phyloP scores from a whole-genome alignment of 2,888 invertebrate species.

The Drosophila kuntzei region DNA sequence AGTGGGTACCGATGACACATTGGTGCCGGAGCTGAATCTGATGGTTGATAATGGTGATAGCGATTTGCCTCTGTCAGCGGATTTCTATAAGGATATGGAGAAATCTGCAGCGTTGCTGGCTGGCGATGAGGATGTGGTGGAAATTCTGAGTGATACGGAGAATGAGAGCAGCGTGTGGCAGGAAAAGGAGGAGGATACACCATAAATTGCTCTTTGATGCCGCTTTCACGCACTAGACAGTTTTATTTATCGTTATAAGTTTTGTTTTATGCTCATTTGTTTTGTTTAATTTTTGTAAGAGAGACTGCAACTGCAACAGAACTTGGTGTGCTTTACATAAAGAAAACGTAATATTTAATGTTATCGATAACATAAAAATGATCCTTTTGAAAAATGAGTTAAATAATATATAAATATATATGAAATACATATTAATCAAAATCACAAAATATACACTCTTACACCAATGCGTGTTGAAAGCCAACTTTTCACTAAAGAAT shows the following conservation, averaged over 20 bases:
- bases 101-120: conserved; percentile 53
- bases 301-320: conserved; percentile 73
- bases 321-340: conserved; percentile 78
- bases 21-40: conserved; percentile 64
- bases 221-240: conserved; percentile 57
- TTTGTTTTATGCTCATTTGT: conserved; percentile 64
- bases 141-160: conserved; percentile 71
- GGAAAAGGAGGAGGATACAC: conserved; percentile 68
- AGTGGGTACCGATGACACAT: conserved; percentile 52
- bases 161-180: conserved; percentile 75
- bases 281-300: conserved; percentile 74
- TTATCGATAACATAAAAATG: conserved; percentile 39
- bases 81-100: conserved; percentile 55
- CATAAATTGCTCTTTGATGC: conserved; percentile 50
- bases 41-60: conserved; percentile 57
- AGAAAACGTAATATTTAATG: conserved; percentile 58
- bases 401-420: conserved; percentile 35
- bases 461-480: conserved; percentile 29
- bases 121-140: conserved; percentile 66
- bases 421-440: conserved; percentile 38
- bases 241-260: conserved; percentile 61
- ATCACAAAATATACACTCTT: conserved; percentile 39
- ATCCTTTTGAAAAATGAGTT: conserved; percentile 46
- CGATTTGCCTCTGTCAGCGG: conserved; percentile 54
- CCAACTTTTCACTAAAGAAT: conserved; percentile 26